These are phyloP conservation scores for Thunnus maccoyii DNA, from an alignment of 2,113 vertebrate species.

Conservation along the genomic window DNA sequence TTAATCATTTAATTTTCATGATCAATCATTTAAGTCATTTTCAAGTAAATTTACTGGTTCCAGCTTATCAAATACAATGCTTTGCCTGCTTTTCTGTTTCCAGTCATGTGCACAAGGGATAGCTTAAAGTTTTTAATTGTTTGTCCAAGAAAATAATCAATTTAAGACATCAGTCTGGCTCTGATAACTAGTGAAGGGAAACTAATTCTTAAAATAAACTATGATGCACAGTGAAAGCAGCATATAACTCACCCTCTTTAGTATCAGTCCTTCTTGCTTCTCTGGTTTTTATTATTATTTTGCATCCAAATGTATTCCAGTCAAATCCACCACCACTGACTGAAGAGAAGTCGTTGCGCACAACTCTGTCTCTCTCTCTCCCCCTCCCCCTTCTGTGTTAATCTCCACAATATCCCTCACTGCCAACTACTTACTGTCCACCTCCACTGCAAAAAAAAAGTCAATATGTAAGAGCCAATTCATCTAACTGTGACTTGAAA, in stretches of 20 bases:
- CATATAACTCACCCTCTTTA: slow-evolving; percentile 45
- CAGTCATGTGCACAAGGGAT: not conserved
- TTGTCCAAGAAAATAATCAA: not conserved
- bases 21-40: not conserved
- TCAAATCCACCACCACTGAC: slow-evolving; percentile 54
- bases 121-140: not conserved
- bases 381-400: slow-evolving; percentile 50
- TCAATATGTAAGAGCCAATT: not conserved
- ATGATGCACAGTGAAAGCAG: not conserved
- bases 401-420: slow-evolving; percentile 67
- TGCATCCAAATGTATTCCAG: slow-evolving; percentile 47
- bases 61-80: not conserved
- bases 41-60: not conserved
- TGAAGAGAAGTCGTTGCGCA: slow-evolving; percentile 25
- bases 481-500: not conserved
- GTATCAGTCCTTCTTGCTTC: not conserved
- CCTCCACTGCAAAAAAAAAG: slow-evolving; percentile 8
- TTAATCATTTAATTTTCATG: not conserved
- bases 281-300: slow-evolving; percentile 7
- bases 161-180: not conserved
- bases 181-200: not conserved
- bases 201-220: not conserved
- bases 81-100: not conserved
- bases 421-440: slow-evolving; percentile 51
- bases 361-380: not conserved